Evolutionary conservation across 2,888 invertebrate species (phyloP).

Genomic region (Mythimna loreyi): DNA sequence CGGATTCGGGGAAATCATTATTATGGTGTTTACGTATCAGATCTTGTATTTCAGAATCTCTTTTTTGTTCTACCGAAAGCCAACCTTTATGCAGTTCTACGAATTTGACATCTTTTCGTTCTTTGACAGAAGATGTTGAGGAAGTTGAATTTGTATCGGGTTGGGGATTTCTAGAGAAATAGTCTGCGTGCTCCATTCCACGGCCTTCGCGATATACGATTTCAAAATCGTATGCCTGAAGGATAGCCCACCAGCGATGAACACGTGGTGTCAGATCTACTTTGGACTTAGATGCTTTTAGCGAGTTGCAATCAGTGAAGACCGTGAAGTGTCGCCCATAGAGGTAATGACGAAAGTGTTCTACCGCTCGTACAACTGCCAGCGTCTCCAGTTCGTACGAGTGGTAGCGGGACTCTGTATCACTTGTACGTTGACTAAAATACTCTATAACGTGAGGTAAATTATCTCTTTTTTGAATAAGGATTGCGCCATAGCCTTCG

Average conservation of each 20-base stretch:
- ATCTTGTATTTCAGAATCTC: constrained; percentile 46
- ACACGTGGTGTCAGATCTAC: constrained; percentile 24
- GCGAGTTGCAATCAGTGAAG: constrained; percentile 26
- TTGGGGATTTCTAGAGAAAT: too few species aligned
- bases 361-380: constrained; percentile 29
- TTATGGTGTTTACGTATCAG: constrained; percentile 24
- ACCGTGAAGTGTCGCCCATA: constrained; percentile 22
- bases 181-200: too few species aligned
- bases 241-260: constrained; percentile 5
- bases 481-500: constrained; percentile 4
- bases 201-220: constrained; percentile 55
- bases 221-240: constrained; percentile 40
- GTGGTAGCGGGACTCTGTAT: too few species aligned
- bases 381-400: constrained; percentile 31
- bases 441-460: constrained; percentile 17
- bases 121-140: constrained; percentile 7
- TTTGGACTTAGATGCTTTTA: constrained; percentile 35
- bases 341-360: constrained; percentile 34
- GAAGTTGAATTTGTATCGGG: constrained; percentile 3
- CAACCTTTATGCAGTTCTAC: constrained; percentile 43
- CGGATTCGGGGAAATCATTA: too few species aligned
- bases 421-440: constrained; percentile 7
- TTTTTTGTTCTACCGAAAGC: constrained; percentile 46
- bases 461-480: background rate
- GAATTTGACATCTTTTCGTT: constrained; percentile 19